Base-by-base conservation (phyloP, 2,113 vertebrate species). In the Nyctibius bracteatus region DNA sequence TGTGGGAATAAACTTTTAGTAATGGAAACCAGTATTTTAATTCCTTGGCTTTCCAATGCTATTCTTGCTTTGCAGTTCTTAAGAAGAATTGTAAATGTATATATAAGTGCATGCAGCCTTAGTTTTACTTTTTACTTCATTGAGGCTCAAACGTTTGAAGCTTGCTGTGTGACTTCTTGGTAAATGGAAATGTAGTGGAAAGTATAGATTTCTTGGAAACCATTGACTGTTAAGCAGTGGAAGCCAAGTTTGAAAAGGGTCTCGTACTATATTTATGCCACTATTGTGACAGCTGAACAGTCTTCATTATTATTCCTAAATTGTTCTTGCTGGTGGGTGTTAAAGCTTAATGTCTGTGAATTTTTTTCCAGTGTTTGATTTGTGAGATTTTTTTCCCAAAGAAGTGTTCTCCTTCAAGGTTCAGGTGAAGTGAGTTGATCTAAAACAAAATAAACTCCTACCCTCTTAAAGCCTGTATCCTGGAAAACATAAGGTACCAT, bases 371-470 rank as follows among this genome's bases (percentile, higher is more conserved):
- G 33, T 67, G 35, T 81, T 92, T 74, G 37, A 51, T 58, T 73
- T 58, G 24, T 39, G 47, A 9, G 18, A 15, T 16, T 5, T n/a
- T 5, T n/a, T 0, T n/a, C 20, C 4, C 30, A 5, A 18, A 25
- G 18, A 77, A 31, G 8, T 57, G 75, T 88, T 66, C 10, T 65
- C 81, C 11, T 52, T 88, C 12, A 30, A 61, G 49, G 14, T 73
- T 91, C 9, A 10, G 4, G 65, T 70, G 31, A 65, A 72, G 15
- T 11, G 14, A 31, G 8, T 37, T 73, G 24, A 73, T 78, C 71
- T 71, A 71, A 55, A 67, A 80, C 9, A 27, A 63, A 54, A 62
- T 55, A 52, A 55, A 8, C 8, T 4, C 14, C 13, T 12, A 37
- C 2, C 9, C 6, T 23, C 12, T 41, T 73, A 70, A 89, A 66